Evolutionary conservation across 2,113 vertebrate species (phyloP), one percentile per base, ranked within the genome.

Genomic region (Gymnocephalus cernua): DNA sequence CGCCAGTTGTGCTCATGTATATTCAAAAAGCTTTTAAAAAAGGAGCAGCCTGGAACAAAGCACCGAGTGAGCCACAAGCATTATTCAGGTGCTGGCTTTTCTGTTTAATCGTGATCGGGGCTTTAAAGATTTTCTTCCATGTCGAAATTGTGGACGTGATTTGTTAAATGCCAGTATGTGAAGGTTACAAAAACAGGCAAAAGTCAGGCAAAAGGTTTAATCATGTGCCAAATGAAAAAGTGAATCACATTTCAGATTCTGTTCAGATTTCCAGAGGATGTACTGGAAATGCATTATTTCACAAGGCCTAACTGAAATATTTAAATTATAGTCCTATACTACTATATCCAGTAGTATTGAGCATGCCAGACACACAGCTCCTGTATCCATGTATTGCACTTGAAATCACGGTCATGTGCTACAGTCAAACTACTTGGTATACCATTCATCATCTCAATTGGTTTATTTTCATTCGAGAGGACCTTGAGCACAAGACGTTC

Each of bases 1-100:
- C 74, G 50, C 48, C 77, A 87, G 73, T 87, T 83, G 75, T 71
- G 68, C 66, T 86, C 74, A 88, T 87, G 88, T 76, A 53, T 84
- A 90, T 85, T 90, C 50, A 88, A 83, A 41, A 3, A 69, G 58
- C 38, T 38, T 81, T 81, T 78, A 15, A 56, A 70, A 68, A 71
- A 90, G 66, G 79, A 77, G 59, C 27, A 65, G 77, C 69, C 19
- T 65, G 59, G 48, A 77, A 68, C 35, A 77, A 84, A 88, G 58
- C 32, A 35, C 18, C 44, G 53, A 51, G 51, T 29, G 38, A 81
- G 67, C 59, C 45, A 53, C 54, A 71, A 47, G 74, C 53, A 74
- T 77, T 54, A 74, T 54, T 85, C 23, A 58, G 9, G 10, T 41
- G 50, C 11, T 50, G 59, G 29, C 32, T 32, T 66, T 67, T 57